Evolutionary conservation across 2,113 vertebrate species (phyloP), one percentile per base, ranked within the genome.

Genomic region (Takifugu flavidus): DNA sequence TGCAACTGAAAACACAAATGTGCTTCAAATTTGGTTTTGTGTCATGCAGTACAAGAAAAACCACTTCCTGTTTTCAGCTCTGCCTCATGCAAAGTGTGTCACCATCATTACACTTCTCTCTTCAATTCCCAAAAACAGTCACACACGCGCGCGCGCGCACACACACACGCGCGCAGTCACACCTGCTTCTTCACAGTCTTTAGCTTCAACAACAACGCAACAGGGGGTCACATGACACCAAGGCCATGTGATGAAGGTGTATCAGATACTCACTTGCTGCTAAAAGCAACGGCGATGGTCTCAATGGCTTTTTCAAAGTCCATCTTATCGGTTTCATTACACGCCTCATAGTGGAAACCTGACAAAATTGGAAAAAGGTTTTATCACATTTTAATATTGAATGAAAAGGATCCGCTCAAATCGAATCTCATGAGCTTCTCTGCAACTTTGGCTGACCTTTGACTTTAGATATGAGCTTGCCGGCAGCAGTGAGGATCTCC

Each of bases 301-400:
- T 99, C 96, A 77, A 99, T 92, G 0, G 95, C 94, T 82, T 96
- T 98, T 86, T 99, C 96, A 12, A 99, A 98, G 72, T 98, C 97
- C 57, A 87, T 82, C 70, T 98, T 99, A 59, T 97, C 94, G 0
- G 66, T 55, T 46, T 98, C 95, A 25, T 92, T 92, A 80, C 89
- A 91, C 28, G 89, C 67, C 72, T 98, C 96, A 2, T 98, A 99
- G 70, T 95, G 95, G 78, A 95, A 99, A 53, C 92, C 92, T 98
- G 67, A 59, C 31, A 72, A 58, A 49, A 20, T 56, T 43, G 39
- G n/a, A 68, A 7, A 5, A 15, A 31, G 55, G 5, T 5, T 14
- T 28, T 57, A 66, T 49, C 11, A 10, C 11, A 10, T 6, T 39
- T 39, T 39, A 39, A 8, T 2, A 39, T 20, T 20, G 20, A 20